Conservation (phyloP, 2,888 invertebrate genomes). For the Terebella lapidaria region DNA sequence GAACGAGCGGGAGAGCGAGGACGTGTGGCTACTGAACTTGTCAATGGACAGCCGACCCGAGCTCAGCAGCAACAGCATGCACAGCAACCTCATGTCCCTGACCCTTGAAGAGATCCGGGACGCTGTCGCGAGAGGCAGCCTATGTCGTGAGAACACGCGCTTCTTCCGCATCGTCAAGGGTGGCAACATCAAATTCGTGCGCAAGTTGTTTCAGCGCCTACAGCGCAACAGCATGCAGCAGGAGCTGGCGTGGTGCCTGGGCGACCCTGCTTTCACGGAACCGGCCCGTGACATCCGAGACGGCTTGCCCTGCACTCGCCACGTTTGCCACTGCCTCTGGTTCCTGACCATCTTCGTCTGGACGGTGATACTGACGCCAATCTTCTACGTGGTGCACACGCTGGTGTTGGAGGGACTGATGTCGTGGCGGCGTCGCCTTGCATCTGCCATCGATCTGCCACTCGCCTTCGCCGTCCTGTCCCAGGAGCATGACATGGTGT, state of each 20-base stretch:
- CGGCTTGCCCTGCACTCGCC: not conserved
- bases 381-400: not conserved
- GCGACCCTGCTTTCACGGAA: not conserved
- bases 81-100: too few species aligned
- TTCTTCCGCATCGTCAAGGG: slow-evolving; percentile 3
- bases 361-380: slow-evolving; percentile 3
- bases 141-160: too few species aligned
- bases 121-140: too few species aligned
- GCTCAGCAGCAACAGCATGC: too few species aligned
- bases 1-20: too few species aligned
- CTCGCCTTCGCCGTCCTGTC: not conserved
- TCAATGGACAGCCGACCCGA: too few species aligned
- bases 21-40: too few species aligned
- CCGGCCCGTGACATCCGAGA: not conserved
- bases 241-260: not conserved
- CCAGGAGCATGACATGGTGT: not conserved
- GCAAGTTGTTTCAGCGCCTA: not conserved
- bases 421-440: not conserved
- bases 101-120: too few species aligned
- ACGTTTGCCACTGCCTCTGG: not conserved
- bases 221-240: not conserved
- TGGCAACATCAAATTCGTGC: not conserved
- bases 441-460: not conserved
- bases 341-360: not conserved
- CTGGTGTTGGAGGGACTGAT: not conserved